Conservation (phyloP, 2,888 invertebrate species). For the Lamproptera curius region DNA sequence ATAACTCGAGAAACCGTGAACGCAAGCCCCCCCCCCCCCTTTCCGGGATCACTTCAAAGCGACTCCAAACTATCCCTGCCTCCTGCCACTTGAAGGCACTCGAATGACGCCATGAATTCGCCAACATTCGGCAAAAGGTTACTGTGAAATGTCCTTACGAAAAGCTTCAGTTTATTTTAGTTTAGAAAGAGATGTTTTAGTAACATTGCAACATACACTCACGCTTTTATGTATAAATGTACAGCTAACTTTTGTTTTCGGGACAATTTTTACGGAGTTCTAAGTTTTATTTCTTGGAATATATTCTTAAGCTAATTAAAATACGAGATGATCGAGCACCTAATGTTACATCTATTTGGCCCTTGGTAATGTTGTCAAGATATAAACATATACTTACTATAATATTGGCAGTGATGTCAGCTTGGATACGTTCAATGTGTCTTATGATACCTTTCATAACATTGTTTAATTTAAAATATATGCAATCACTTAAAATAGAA, state of each 20-base stretch:
- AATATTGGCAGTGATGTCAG: too few species aligned
- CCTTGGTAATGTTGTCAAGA: too few species aligned
- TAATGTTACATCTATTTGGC: too few species aligned
- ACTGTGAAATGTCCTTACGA: neutral
- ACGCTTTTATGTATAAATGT: neutral
- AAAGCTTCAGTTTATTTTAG: neutral
- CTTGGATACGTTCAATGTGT: too few species aligned
- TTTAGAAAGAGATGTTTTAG: neutral
- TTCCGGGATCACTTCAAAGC: conserved; percentile 3
- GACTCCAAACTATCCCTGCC: conserved; percentile 1
- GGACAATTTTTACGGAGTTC: neutral
- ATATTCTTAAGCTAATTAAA: too few species aligned
- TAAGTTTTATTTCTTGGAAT: neutral
- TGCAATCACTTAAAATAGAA: too few species aligned
- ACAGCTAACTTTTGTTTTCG: neutral
- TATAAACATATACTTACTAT: too few species aligned
- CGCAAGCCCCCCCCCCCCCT: conserved; percentile 1
- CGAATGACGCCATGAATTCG: conserved; percentile 10
- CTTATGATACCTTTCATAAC: too few species aligned
- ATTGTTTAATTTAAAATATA: too few species aligned
- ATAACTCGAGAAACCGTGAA: too few species aligned
- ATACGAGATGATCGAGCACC: too few species aligned
- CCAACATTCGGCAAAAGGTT: neutral
- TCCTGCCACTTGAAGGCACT: neutral
- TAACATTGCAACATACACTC: neutral